These are phyloP conservation scores for Carcharodon carcharias DNA, from an alignment of 2,797 vertebrate genomes.

Conservation along the genomic window DNA sequence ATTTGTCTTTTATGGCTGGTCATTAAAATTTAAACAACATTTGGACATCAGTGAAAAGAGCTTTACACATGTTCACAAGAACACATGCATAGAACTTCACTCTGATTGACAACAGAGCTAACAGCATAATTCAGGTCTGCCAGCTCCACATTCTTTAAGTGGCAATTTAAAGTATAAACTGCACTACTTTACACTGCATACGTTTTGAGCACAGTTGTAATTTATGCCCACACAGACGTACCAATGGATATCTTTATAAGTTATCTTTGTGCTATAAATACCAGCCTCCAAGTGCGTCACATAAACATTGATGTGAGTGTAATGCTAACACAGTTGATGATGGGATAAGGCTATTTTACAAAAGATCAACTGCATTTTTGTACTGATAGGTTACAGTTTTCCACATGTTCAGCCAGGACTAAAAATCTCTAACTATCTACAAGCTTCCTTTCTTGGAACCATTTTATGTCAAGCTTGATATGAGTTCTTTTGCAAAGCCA, in stretches of 20 bases:
- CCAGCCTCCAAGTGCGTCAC: background rate
- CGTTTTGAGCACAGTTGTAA: background rate
- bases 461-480: background rate
- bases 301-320: background rate
- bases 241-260: background rate
- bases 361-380: background rate
- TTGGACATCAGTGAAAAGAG: background rate
- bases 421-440: background rate
- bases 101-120: background rate
- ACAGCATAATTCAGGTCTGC: background rate
- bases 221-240: background rate
- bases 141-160: background rate
- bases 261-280: constrained; percentile 12
- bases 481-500: background rate
- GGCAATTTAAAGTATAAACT: background rate
- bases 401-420: background rate
- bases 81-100: background rate
- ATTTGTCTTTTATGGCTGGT: background rate
- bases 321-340: background rate
- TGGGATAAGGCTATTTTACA: background rate
- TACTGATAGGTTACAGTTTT: background rate
- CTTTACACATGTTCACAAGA: background rate
- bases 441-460: background rate
- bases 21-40: background rate
- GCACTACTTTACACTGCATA: background rate